Percentiles rank a stretch among this genome's conserved stretches.
Conservation (phyloP, 2,888 invertebrate species). For the Pheosia gnoma region DNA sequence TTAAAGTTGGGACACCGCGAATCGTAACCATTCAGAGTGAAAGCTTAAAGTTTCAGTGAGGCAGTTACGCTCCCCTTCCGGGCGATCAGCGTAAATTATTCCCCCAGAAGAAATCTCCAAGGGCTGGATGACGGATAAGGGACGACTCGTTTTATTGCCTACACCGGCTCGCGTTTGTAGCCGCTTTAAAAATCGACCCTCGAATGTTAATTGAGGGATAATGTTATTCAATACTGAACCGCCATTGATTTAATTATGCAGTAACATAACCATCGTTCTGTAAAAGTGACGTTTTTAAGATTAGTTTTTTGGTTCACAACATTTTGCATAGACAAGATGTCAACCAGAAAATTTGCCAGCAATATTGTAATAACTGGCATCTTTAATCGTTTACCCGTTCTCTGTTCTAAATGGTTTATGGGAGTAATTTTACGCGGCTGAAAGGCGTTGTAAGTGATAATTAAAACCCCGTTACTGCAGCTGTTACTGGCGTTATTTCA, state of each 20-base stretch:
- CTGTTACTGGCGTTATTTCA: slow-evolving; percentile 74
- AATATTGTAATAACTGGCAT: slow-evolving; percentile 64
- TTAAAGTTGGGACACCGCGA: slow-evolving; percentile 76
- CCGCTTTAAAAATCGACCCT: slow-evolving; percentile 76
- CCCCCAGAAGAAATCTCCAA: slow-evolving; percentile 81
- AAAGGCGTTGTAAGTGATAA: slow-evolving; percentile 80
- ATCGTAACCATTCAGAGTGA: slow-evolving; percentile 77
- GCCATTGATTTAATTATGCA: slow-evolving; percentile 67
- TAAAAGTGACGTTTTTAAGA: slow-evolving; percentile 15
- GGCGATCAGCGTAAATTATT: slow-evolving; percentile 83
- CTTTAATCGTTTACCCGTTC: slow-evolving; percentile 67
- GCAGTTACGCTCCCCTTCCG: slow-evolving; percentile 81
- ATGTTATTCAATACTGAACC: slow-evolving; percentile 74
- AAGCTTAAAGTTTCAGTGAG: slow-evolving; percentile 83
- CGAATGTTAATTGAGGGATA: slow-evolving; percentile 80
- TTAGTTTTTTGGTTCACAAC: neutral
- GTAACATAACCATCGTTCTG: slow-evolving; percentile 26
- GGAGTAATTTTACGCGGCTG: slow-evolving; percentile 72
- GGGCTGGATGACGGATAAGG: slow-evolving; percentile 83
- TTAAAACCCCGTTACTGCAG: slow-evolving; percentile 78
- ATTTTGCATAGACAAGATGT: slow-evolving; percentile 3
- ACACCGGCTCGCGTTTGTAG: slow-evolving; percentile 70
- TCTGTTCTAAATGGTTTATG: slow-evolving; percentile 74
- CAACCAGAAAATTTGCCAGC: slow-evolving; percentile 43
- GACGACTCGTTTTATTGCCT: slow-evolving; percentile 80